Percentiles rank a stretch among this genome's conserved stretches.
Evolutionary conservation across 2,888 invertebrate species (phyloP).

Genomic region (Alsophila aescularia): DNA sequence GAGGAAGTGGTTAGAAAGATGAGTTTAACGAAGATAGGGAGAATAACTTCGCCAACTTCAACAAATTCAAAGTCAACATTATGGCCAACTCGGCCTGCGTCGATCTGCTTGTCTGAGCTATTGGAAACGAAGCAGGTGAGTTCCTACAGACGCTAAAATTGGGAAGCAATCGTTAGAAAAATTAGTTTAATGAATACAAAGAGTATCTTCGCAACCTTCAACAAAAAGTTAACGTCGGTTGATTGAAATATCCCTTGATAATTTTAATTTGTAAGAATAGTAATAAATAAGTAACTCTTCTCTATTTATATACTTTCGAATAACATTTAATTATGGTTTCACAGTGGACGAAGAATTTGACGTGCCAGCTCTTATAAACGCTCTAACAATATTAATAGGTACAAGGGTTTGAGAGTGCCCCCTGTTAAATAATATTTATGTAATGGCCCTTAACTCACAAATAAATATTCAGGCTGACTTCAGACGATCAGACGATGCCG

Average conservation of each 20-base stretch:
- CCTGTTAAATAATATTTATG: constrained; percentile 47
- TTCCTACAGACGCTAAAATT: no score
- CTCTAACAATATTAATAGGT: constrained; percentile 89
- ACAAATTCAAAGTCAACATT: constrained; percentile 97
- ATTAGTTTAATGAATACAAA: no score
- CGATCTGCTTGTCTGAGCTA: constrained; percentile 98
- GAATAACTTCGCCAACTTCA: constrained; percentile 91
- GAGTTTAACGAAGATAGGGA: constrained; percentile 90
- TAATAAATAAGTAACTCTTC: not conserved
- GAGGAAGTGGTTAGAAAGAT: no score
- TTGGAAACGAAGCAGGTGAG: constrained; percentile 97
- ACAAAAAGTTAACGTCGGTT: no score
- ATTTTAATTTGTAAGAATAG: no score
- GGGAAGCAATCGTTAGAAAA: no score
- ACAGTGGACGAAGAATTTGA: constrained; percentile 89
- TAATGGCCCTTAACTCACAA: constrained; percentile 4
- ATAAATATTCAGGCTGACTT: not conserved
- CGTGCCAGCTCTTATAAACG: constrained; percentile 89
- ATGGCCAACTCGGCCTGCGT: constrained; percentile 99
- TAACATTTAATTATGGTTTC: constrained; percentile 61
- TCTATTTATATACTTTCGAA: constrained; percentile 33
- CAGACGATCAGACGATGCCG: not conserved
- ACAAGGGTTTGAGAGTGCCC: constrained; percentile 65
- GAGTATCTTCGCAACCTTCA: no score
- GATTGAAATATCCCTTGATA: no score